Conservation (phyloP, 2,797 vertebrate genomes). For the Hoplostethus mediterraneus region DNA sequence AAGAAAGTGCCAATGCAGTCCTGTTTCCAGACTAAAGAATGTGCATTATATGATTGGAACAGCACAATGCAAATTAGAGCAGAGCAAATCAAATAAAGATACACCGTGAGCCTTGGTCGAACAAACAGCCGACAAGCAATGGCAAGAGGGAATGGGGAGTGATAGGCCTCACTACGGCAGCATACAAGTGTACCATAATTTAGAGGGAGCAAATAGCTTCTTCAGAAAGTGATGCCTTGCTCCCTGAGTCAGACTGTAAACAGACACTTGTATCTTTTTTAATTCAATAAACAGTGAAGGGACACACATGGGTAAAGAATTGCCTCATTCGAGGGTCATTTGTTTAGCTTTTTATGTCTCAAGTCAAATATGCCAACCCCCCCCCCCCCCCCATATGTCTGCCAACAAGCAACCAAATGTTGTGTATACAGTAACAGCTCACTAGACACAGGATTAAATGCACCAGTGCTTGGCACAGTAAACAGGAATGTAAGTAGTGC, state of each 20-base stretch:
- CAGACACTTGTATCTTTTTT: conserved; percentile 38
- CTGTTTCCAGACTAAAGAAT: conserved; percentile 51
- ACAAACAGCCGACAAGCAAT: conserved; percentile 56
- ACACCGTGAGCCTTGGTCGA: conserved; percentile 44
- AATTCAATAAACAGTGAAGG: conserved; percentile 43
- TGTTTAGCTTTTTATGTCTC: conserved; percentile 38
- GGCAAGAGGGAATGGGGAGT: conserved; percentile 29
- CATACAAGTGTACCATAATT: conserved; percentile 39
- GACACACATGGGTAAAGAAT: conserved; percentile 21
- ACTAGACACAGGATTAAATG: conserved; percentile 3
- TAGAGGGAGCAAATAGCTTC: conserved; percentile 40
- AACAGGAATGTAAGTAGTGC: too few relatives aligned
- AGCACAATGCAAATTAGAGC: conserved; percentile 38
- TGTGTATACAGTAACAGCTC: conserved; percentile 28
- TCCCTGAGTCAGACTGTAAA: conserved; percentile 30
- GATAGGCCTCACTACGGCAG: conserved; percentile 31
- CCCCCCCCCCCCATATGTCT: conserved; percentile 28
- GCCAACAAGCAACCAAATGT: conserved; percentile 20
- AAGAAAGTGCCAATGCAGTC: conserved; percentile 26
- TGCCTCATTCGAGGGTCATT: conserved; percentile 44
- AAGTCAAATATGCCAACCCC: conserved; percentile 45
- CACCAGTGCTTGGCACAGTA: not conserved
- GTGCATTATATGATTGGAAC: conserved; percentile 51
- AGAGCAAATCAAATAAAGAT: conserved; percentile 42
- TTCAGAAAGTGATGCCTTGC: conserved; percentile 40